Evolutionary conservation across 2,113 vertebrate genomes (phyloP), one percentile per base, ranked within the genome.

Genomic region (Rhinolophus ferrumequinum): DNA sequence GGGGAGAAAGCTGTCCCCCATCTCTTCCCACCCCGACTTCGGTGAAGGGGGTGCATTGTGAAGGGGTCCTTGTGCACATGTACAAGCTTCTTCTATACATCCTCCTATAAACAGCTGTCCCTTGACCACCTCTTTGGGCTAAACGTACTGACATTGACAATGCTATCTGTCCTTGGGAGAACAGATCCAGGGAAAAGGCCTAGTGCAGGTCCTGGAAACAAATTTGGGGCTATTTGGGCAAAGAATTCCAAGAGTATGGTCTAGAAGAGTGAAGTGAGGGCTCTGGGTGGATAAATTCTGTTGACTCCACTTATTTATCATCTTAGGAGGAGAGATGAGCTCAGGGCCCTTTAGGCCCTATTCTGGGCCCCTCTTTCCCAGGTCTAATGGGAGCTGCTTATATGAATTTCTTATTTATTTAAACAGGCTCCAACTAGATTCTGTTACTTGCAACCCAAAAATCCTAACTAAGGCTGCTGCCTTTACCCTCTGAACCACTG

Each of bases 341-440:
- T 80, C 35, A 69, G 47, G 33, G n/a, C 24, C 54, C 13, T 70
- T 8, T 89, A 70, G 14, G 24, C 22, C 24, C 41, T 86, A 69
- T 15, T 35, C 75, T 52, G 8, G 8, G 18, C 33, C 26, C 21
- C 70, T 86, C 67, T 96, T 54, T 60, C 19, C 64, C 35, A 79
- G 2, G 10, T 64, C 28, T 69, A 80, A 80, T 58, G n/a, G 33
- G 72, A 56, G 15, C 19, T 90, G 41, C 11, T 95, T 85, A 50
- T 79, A 84, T 66, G 69, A 94, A 92, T 84, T 52, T 33, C 8
- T 92, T 84, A 15, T 84, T 86, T 75, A 52, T 91, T 75, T 92
- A 94, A 96, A 52, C n/a, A 85, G 24, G 18, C 9, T 72, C 60
- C 72, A 93, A 56, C 38, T 91, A 72, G 44, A 93, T 92, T 91